Conservation (phyloP, 2,797 vertebrate genomes). For the Hydrophis major region DNA sequence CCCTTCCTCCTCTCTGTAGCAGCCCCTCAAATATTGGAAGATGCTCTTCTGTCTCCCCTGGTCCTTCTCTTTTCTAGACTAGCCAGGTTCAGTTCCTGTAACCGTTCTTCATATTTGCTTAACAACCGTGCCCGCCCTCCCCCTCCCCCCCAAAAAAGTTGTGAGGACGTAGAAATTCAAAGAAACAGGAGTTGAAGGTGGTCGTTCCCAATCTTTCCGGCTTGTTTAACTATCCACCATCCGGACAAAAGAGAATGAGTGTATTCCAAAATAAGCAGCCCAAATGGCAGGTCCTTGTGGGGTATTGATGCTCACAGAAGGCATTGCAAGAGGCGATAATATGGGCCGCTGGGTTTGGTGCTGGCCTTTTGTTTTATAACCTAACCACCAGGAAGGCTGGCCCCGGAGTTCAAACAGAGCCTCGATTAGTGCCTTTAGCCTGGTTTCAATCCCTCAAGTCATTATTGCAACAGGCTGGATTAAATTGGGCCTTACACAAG, state of each 20-base stretch:
- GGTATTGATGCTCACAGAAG: too few relatives aligned
- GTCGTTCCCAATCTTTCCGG: fast-evolving
- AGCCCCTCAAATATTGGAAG: too few relatives aligned
- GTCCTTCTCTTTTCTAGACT: too few relatives aligned
- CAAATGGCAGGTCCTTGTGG: neutral
- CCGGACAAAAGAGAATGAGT: too few relatives aligned
- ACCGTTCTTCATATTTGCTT: too few relatives aligned
- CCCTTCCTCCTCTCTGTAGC: too few relatives aligned
- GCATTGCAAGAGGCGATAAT: neutral
- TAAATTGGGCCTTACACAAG: neutral
- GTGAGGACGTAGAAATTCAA: neutral
- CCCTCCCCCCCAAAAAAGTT: too few relatives aligned
- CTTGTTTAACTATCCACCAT: neutral
- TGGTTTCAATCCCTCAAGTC: neutral
- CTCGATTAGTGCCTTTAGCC: neutral
- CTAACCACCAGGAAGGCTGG: neutral
- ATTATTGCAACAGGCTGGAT: neutral
- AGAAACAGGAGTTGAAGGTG: neutral
- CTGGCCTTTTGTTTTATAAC: neutral
- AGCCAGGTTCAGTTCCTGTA: too few relatives aligned
- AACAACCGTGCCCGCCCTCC: too few relatives aligned
- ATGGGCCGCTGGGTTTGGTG: neutral
- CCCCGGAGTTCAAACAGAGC: neutral
- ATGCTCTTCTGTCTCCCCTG: too few relatives aligned
- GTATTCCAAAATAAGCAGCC: neutral